phyloP scores from a whole-genome alignment of 2,797 vertebrate species.

The Bradypus variegatus region DNA sequence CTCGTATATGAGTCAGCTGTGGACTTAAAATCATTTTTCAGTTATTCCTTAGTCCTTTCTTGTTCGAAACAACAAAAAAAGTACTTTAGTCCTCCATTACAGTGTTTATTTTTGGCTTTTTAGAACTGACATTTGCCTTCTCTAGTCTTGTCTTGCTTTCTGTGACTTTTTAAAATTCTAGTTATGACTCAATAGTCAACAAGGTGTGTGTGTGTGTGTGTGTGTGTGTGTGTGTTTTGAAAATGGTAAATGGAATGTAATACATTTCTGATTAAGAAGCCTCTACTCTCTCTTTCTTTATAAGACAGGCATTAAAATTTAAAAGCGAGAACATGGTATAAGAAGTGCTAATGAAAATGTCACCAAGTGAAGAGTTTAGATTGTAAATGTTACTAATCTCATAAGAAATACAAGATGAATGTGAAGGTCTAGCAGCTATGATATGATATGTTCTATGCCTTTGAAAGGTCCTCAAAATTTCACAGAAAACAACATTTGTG shows the following conservation, averaged over 20 bases:
- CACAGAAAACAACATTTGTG: neutral
- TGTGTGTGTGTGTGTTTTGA: neutral
- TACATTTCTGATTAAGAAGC: constrained; percentile 21
- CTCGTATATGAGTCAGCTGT: neutral
- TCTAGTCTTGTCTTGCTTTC: neutral
- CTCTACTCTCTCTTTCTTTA: constrained; percentile 7
- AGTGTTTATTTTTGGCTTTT: neutral
- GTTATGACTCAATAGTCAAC: neutral
- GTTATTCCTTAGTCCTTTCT: neutral
- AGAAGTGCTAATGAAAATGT: constrained; percentile 53
- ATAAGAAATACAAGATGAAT: neutral
- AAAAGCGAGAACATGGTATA: constrained; percentile 37
- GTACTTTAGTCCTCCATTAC: fast-evolving
- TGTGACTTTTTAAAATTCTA: neutral
- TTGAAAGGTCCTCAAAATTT: constrained; percentile 24
- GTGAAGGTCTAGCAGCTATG: neutral
- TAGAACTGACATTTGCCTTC: neutral
- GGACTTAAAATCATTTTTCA: neutral
- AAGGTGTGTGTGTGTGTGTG: neutral
- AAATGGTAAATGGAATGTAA: constrained; percentile 22
- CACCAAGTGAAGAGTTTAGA: constrained; percentile 33
- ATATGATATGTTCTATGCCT: neutral
- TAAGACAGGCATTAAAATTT: constrained; percentile 39
- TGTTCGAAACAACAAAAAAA: neutral
- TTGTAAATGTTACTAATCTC: constrained; percentile 34